Evolutionary conservation across 2,113 vertebrate species (phyloP).

Genomic region (Cyprichromis sp.): DNA sequence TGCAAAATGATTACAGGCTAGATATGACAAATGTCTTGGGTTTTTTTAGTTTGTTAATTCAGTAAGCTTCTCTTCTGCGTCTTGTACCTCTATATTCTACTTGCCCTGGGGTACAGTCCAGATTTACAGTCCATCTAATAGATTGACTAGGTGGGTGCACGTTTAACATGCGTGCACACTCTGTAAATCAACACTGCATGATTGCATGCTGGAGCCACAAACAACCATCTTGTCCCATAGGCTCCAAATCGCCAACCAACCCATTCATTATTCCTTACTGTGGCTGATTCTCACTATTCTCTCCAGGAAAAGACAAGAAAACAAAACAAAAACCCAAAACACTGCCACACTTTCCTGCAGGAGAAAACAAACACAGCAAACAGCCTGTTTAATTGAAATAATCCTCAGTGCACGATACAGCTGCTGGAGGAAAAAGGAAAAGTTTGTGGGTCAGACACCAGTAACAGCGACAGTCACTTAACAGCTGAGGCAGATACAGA

Average conservation of each 20-base stretch:
- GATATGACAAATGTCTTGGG: accelerated
- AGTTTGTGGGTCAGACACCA: not conserved
- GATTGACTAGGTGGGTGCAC: not conserved
- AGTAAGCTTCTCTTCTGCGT: not conserved
- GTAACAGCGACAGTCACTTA: not conserved
- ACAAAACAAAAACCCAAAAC: not conserved
- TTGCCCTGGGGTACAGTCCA: not conserved
- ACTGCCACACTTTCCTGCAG: not conserved
- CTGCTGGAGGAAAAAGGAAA: not conserved
- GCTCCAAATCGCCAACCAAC: not conserved
- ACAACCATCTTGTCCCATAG: not conserved
- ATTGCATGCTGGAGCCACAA: not conserved
- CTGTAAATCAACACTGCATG: constrained; percentile 15
- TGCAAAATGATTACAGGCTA: not conserved
- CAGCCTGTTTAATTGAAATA: constrained; percentile 32
- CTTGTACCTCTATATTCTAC: not conserved
- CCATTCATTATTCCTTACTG: constrained; percentile 13
- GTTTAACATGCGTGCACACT: not conserved
- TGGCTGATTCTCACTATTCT: not conserved
- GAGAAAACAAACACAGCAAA: constrained; percentile 23
- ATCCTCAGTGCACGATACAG: not conserved
- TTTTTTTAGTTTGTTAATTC: not conserved
- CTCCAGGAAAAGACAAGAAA: not conserved
- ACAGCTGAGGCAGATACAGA: not conserved
- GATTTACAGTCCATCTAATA: not conserved